A percentile compares a stretch with the other conserved stretches of the same genome.
Evolutionary conservation across 2,113 vertebrate genomes (phyloP).

Genomic region (Elaphurus davidianus): DNA sequence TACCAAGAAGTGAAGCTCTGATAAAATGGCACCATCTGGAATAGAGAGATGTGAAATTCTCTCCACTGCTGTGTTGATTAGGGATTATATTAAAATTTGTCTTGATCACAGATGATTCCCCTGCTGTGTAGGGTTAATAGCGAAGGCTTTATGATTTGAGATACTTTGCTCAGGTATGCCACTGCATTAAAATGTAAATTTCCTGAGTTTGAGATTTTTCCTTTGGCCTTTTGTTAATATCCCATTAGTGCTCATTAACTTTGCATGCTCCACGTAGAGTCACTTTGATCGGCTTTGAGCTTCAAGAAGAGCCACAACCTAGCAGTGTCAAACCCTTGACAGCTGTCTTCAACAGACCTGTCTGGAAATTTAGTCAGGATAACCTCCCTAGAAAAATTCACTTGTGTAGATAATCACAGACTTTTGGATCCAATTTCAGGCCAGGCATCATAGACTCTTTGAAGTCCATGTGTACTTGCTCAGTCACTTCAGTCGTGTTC

Average conservation of each 20-base stretch:
- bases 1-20: slow-evolving; percentile 40
- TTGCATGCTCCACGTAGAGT: background rate
- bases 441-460: background rate
- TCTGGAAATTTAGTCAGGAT: background rate
- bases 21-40: slow-evolving; percentile 70
- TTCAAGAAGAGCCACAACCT: background rate
- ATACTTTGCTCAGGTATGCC: slow-evolving; percentile 28
- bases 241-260: slow-evolving; percentile 50
- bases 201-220: background rate
- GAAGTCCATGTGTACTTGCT: background rate
- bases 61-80: background rate
- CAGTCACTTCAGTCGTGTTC: background rate
- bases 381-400: background rate
- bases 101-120: background rate
- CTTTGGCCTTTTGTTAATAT: slow-evolving; percentile 38
- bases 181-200: slow-evolving; percentile 38
- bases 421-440: background rate
- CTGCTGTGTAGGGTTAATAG: background rate
- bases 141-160: slow-evolving; percentile 21
- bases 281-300: slow-evolving; percentile 4
- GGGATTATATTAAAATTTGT: slow-evolving; percentile 39
- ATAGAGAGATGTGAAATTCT: slow-evolving; percentile 44
- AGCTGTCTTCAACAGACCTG: background rate
- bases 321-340: background rate
- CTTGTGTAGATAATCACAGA: background rate